Evolutionary conservation across 35 echinoderm and acorn worm genomes (phyloP), one percentile per base, ranked within the genome.

Genomic region (Apostichopus californicus): DNA sequence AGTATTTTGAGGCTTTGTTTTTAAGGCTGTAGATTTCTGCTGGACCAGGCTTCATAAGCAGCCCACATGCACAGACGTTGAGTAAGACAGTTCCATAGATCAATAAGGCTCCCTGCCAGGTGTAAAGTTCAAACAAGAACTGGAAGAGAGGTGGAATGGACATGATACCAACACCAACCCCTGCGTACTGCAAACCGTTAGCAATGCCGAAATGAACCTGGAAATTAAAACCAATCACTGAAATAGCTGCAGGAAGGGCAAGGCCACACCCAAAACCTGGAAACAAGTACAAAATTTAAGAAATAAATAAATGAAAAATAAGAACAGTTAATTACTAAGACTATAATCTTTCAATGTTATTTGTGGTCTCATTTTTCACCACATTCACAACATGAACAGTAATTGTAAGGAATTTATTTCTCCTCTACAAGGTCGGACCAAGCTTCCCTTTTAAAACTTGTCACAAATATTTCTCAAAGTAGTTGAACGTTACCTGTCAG

Each of bases 181-280:
- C 89, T 18, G 89, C 77, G 24, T 91, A 91, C 77, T 91, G 89
- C 8, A 91, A 59, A 21, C 89, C 89, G 57, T 91, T 91, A 5
- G 89, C 89, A 8, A 91, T 34, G 23, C 89, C 77, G 17, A 57
- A 91, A 57, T 73, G 24, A 17, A 53, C 59, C 68, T 91, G 71
- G 73, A 91, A 91, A 73, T 91, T 91, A n/a, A 91, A 91, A 20
- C 89, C 89, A 78, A 91, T 79, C 26, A 91, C 89, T 5, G 72
- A 91, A 78, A 91, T 79, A 8, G 89, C 89, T 77, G 89, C 72
- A 10, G 77, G 72, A 52, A 91, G 89, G 18, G 34, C 71, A 72
- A 91, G 53, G 8, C 89, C 89, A 79, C 89, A 91, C 6, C 89
- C 89, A 56, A 77, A 78, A 52, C 89, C 89, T 91, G 89, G 9